phyloP scores from a whole-genome alignment of 2,888 invertebrate genomes.

The Spilarctia lutea region DNA sequence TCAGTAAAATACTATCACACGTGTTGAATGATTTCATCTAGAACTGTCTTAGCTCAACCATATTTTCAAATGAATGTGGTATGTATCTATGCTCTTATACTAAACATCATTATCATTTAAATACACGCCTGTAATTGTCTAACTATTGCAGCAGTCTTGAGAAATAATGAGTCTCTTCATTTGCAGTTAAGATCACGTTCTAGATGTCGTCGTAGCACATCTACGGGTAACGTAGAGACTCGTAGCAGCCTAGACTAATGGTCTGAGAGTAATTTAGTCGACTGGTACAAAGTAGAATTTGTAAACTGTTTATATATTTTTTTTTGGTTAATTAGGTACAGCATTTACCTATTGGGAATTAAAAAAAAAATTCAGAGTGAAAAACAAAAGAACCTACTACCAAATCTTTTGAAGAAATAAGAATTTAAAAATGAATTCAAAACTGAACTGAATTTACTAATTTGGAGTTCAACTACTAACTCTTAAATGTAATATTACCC shows the following conservation, averaged over 20 bases:
- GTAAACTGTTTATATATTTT: background rate
- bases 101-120: conserved; percentile 21
- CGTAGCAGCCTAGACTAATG: conserved; percentile 29
- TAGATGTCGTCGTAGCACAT: conserved; percentile 12
- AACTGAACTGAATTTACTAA: no score
- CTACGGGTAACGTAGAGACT: conserved; percentile 9
- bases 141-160: conserved; percentile 2
- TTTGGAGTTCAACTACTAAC: no score
- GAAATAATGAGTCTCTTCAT: conserved; percentile 15
- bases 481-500: no score
- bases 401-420: no score
- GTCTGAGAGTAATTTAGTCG: conserved; percentile 16
- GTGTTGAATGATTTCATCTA: background rate
- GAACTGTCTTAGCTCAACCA: background rate
- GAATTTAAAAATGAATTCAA: no score
- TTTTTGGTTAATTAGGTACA: background rate
- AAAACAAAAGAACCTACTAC: no score
- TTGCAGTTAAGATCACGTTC: conserved; percentile 16
- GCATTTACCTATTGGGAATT: background rate
- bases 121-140: conserved; percentile 1
- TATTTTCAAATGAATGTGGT: background rate
- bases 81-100: background rate
- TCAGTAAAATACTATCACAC: background rate
- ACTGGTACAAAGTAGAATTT: conserved; percentile 2
- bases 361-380: no score